Base-by-base conservation (phyloP, 2,888 invertebrate species). In the Sesia apiformis region DNA sequence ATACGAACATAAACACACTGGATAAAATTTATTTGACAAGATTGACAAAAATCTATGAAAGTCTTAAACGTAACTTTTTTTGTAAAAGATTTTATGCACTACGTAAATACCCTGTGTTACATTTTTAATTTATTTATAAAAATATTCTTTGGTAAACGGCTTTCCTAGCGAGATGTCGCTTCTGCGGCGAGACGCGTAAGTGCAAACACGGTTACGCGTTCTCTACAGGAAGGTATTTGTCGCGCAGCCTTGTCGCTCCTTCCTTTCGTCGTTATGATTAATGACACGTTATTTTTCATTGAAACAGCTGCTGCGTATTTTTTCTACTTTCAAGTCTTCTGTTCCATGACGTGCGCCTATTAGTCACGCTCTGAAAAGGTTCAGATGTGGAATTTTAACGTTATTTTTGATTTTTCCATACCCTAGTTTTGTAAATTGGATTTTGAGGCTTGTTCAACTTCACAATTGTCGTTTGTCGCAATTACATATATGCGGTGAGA, bases 281-380 rank as follows among this genome's bases (percentile, higher is more conserved):
- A 86, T 84, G 84, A 78, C 72, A 76, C 72, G 80, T 81, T 85
- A 85, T 86, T 85, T 86, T 86, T 86, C 84, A 85, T 76, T 78
- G 82, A 76, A 83, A 81, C 83, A 84, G 83, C 84, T 84, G 84
- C 78, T 71, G 72, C 80, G 79, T 80, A 80, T 85, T 85, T 86
- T 84, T 70, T 55, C 74, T 72, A 76, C 78, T 78, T 78, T 76
- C 78, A 73, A 78, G 77, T 81, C 78, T 80, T 81, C 81, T 80
- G 81, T 79, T 71, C 77, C 78, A 69, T 81, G 81, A 80, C 81
- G 77, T 70, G 72, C 73, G 73, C 78, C 84, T 85, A 83, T 85
- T 84, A 82, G 83, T 84, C 81, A 81, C 71, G 74, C 75, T 72
- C 73, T 78, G 77, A 77, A 80, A 77, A 76, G 74, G 74, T 76